Base-by-base conservation (phyloP, 2,797 vertebrate species). In the Lutjanus argentimaculatus region DNA sequence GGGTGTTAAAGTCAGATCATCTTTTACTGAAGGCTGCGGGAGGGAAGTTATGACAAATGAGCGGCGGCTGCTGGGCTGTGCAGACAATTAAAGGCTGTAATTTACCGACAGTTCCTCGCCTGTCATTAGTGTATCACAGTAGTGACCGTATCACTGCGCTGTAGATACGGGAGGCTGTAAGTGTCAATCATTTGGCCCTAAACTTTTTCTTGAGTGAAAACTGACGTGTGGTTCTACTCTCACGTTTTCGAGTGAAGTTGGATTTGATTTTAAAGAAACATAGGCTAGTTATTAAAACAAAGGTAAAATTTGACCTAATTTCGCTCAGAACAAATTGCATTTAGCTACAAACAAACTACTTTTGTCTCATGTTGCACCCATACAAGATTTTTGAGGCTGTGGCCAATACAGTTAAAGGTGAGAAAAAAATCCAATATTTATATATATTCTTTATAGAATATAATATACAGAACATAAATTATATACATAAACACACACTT, bases 21-120 rank as follows among this genome's bases (percentile, higher is more conserved):
- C 49, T 25, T 80, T 77, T 80, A 79, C 79, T 75, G 71, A 13
- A 72, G 67, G 77, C 74, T 43, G 46, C 7, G 11, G 43, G 48
- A 67, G 49, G 46, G 66, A 77, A 79, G 75, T 83, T 87, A 42
- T 71, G 77, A 87, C 36, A 52, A 61, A 71, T 46, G 74, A 68
- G 57, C 7, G 45, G 77, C 43, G 61, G 48, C 48, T 6, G 58
- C 49, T 62, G 87, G 49, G 68, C 14, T 67, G 62, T 67, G 80
- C 55, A 67, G 9, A 71, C 79, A 71, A 80, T 86, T 88, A 88
- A 71, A 80, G 66, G 36, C 65, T 14, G 48, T 66, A 42, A 86
- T 91, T 82, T 74, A 83, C 65, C 76, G 57, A 7, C 65, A 71
- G 51, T 30, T 58, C 46, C 42, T 40, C 58, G 4, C 21, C 25